Evolutionary conservation across 2,888 invertebrate genomes (phyloP).

Genomic region (Lasioglossum malachurum): DNA sequence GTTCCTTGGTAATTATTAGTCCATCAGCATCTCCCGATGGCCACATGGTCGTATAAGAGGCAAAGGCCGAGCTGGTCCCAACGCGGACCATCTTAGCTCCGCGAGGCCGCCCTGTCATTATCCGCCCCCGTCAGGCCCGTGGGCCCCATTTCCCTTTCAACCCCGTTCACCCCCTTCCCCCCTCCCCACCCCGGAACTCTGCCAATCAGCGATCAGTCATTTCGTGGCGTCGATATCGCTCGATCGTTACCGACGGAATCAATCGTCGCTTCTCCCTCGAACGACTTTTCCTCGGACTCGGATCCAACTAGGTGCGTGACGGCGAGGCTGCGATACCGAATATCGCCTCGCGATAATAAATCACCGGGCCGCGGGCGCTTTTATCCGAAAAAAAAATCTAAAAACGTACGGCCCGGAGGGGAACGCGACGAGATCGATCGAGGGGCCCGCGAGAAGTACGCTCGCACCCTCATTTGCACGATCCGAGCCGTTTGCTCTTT

Average conservation of each 20-base stretch:
- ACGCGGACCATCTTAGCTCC: constrained; percentile 75
- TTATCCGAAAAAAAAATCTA: constrained; percentile 49
- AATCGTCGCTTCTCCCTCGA: constrained; percentile 38
- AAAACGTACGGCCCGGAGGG: constrained; percentile 30
- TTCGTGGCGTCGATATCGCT: constrained; percentile 76
- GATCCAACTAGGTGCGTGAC: constrained; percentile 25
- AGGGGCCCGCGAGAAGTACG: constrained; percentile 26
- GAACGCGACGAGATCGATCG: constrained; percentile 53
- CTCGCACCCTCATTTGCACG: constrained; percentile 54
- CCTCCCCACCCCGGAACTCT: constrained; percentile 68
- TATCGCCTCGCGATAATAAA: constrained; percentile 45
- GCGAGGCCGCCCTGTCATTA: constrained; percentile 84
- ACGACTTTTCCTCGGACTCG: constrained; percentile 9
- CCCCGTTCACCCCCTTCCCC: constrained; percentile 72
- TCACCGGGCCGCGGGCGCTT: constrained; percentile 39
- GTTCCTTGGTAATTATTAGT: constrained; percentile 82
- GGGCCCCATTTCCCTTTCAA: constrained; percentile 83
- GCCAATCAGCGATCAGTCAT: constrained; percentile 84
- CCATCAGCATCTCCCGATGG: constrained; percentile 81
- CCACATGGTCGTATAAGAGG: constrained; percentile 81
- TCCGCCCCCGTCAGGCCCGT: constrained; percentile 81
- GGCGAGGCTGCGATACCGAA: not conserved
- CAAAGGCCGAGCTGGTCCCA: constrained; percentile 69
- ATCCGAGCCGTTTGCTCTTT: constrained; percentile 75
- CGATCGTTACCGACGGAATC: constrained; percentile 60